Evolutionary conservation across 2,797 vertebrate genomes (phyloP), one percentile per base, ranked within the genome.

Genomic region (Micrastur ruficollis): DNA sequence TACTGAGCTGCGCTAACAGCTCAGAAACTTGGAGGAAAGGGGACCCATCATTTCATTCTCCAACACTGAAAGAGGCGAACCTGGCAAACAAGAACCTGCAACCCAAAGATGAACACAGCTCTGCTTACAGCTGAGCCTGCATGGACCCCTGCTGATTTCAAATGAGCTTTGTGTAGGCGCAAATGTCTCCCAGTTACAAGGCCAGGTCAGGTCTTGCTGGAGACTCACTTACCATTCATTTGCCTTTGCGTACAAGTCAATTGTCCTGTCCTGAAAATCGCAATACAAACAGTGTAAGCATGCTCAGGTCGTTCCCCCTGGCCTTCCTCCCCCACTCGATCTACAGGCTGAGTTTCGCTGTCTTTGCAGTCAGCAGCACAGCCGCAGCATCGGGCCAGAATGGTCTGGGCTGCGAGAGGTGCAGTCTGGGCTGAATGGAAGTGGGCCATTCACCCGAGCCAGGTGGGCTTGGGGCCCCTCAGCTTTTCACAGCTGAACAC

Each of bases 211-310:
- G 14, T 66, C 53, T 93, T 83, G 61, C 52, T 90, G 86, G 65
- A 95, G 47, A 72, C 29, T 88, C 89, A 97, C 92, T 98, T 98
- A 99, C 99, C 98, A 97, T 91, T 98, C 97, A 67, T 89, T 95
- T 74, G 97, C 95, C 83, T 98, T 98, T 95, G 99, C 67, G n/a
- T 98, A 94, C 87, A 99, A 95, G 96, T 99, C 98, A 96, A 97
- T 98, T 63, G 95, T 97, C 74, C 97, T 97, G 38, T 94, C 96
- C 99, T 99, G 95, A 66, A 96, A 96, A 97, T 82, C 3, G 7
- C 83, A 98, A 91, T 52, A 93, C 49, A 90, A 83, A 95, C 42
- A 94, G 53, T 55, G 86, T 94, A 79, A 97, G 86, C 62, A 74
- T 50, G 61, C 66, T 94, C 86, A 74, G 26, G 55, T 66, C 8